Conservation (phyloP, 2,797 vertebrate species). For the Aldrovandia affinis region DNA sequence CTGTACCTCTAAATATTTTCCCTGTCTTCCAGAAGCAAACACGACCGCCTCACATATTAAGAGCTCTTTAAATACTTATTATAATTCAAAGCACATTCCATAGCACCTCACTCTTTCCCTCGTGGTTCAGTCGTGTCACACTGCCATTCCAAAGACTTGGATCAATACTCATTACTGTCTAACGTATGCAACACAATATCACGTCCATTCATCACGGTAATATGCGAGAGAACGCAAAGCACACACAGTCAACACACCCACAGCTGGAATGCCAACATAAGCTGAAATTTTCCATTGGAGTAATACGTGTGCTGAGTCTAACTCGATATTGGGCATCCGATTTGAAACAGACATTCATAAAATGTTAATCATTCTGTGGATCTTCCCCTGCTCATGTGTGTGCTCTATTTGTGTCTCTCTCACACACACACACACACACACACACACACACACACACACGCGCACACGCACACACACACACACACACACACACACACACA, state of each 20-base stretch:
- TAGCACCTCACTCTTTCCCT: neutral
- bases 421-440: conserved; percentile 9
- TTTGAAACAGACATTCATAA: neutral
- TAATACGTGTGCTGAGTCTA: neutral
- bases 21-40: neutral
- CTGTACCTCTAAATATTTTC: neutral
- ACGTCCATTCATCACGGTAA: neutral
- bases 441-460: neutral
- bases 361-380: neutral
- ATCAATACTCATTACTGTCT: neutral
- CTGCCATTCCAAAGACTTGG: neutral
- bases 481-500: conserved; percentile 6
- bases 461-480: conserved; percentile 6
- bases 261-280: neutral
- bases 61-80: neutral
- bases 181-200: neutral
- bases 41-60: neutral
- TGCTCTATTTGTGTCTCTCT: neutral
- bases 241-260: neutral
- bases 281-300: neutral
- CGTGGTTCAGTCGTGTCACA: neutral
- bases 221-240: neutral
- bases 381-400: neutral
- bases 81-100: conserved; percentile 6
- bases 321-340: neutral